phyloP scores from a whole-genome alignment of 2,113 vertebrate genomes.

The Fukomys damarensis region DNA sequence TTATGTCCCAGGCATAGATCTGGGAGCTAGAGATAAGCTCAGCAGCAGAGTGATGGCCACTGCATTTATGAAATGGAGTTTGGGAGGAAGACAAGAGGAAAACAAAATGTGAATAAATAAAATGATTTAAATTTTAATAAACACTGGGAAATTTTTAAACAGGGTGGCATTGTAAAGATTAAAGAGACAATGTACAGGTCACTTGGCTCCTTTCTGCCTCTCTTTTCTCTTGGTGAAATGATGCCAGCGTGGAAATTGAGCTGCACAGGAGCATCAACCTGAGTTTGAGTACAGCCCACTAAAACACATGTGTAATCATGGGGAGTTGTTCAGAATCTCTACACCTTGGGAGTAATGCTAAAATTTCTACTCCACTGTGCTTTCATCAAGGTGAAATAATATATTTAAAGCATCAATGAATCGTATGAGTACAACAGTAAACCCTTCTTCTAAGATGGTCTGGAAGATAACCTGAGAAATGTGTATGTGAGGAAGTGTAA shows the following conservation, averaged over 20 bases:
- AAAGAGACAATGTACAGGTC: neutral
- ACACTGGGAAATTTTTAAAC: neutral
- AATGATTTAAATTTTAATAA: neutral
- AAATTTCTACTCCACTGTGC: neutral
- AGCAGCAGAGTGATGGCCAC: neutral
- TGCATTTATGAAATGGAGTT: neutral
- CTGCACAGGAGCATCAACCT: neutral
- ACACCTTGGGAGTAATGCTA: neutral
- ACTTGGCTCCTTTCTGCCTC: neutral
- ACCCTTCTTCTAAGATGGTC: neutral
- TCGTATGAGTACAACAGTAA: neutral
- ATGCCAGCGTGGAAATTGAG: neutral
- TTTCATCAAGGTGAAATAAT: neutral
- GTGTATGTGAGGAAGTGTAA: neutral
- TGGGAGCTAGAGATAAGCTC: neutral
- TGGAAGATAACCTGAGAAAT: neutral
- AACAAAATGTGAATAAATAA: neutral
- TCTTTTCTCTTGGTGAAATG: neutral
- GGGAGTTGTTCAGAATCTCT: neutral
- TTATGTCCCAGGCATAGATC: neutral
- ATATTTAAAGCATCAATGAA: neutral
- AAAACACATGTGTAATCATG: neutral
- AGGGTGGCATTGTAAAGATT: neutral
- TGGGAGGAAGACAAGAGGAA: neutral
- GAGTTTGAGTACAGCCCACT: neutral